A percentile compares a stretch with the other conserved stretches of the same genome.
phyloP scores from a whole-genome alignment of 2,888 invertebrate species.

The Loripinus fragilis region DNA sequence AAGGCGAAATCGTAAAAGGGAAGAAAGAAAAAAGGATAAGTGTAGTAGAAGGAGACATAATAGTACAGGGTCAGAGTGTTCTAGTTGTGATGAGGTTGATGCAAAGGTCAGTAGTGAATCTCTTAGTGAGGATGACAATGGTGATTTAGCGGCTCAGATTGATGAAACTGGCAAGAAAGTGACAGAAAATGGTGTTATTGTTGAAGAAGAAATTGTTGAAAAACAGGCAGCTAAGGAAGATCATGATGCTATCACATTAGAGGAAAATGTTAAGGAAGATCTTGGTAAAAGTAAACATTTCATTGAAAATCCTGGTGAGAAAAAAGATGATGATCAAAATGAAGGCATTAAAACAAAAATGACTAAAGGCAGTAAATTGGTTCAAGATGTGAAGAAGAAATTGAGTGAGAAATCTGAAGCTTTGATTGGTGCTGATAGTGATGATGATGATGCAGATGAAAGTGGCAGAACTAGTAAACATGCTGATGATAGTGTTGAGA shows the following conservation, averaged over 20 bases:
- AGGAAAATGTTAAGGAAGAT: background rate
- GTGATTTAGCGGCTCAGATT: constrained; percentile 37
- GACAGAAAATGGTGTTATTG: constrained; percentile 48
- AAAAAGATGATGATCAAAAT: constrained; percentile 23
- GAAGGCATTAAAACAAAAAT: constrained; percentile 28
- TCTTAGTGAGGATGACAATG: constrained; percentile 63
- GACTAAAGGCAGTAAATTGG: constrained; percentile 40
- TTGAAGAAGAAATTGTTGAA: constrained; percentile 41
- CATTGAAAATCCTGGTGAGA: background rate
- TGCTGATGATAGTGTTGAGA: constrained; percentile 18
- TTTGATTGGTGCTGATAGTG: constrained; percentile 47
- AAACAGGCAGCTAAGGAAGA: constrained; percentile 19
- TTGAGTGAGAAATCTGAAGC: constrained; percentile 39
- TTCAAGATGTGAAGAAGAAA: constrained; percentile 53
- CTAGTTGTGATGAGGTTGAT: constrained; percentile 68
- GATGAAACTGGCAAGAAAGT: constrained; percentile 43
- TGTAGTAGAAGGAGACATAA: constrained; percentile 61
- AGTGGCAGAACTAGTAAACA: constrained; percentile 25
- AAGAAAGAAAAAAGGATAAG: constrained; percentile 68
- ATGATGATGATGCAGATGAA: constrained; percentile 40
- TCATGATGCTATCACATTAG: constrained; percentile 18
- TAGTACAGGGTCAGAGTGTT: constrained; percentile 71
- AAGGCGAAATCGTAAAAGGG: constrained; percentile 74
- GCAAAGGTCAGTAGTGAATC: constrained; percentile 59
- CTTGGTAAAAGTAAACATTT: background rate